Percentiles rank a stretch among this genome's conserved stretches.
phyloP scores from a whole-genome alignment of 2,888 invertebrate genomes.

The Beris chalybata region DNA sequence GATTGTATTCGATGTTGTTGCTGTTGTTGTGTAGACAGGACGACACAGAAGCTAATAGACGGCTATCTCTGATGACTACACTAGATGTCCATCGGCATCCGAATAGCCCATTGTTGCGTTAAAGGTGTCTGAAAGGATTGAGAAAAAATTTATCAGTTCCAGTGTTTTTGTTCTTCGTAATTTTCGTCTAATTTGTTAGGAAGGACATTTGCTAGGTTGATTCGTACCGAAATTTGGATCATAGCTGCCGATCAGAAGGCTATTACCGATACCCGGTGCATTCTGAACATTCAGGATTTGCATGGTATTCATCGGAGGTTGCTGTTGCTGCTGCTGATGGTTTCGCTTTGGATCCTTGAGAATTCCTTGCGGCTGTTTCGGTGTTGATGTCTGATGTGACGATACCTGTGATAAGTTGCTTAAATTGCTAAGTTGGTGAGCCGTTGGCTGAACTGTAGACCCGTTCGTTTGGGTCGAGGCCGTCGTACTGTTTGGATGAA shows the following conservation, averaged over 20 bases:
- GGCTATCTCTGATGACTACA: conserved; percentile 47
- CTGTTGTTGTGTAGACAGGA: no score
- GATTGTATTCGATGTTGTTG: no score
- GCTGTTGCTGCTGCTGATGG: conserved; percentile 60
- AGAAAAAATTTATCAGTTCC: conserved; percentile 12
- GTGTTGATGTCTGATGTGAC: conserved; percentile 45
- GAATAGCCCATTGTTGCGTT: conserved; percentile 54
- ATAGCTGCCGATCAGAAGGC: conserved; percentile 47
- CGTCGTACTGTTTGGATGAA: conserved; percentile 51
- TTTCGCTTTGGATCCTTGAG: conserved; percentile 66
- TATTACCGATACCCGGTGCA: conserved; percentile 55
- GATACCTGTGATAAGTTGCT: conserved; percentile 43
- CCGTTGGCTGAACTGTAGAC: conserved; percentile 42
- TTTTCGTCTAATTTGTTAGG: no score
- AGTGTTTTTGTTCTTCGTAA: no score
- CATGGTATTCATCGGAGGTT: conserved; percentile 58
- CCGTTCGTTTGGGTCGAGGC: conserved; percentile 52
- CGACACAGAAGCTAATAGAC: conserved; percentile 28
- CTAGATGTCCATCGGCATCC: conserved; percentile 57
- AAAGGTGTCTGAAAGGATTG: conserved; percentile 53
- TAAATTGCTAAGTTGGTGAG: conserved; percentile 42
- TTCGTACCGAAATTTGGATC: conserved; percentile 46
- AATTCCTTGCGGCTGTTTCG: conserved; percentile 65
- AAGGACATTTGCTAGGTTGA: no score
- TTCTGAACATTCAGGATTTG: conserved; percentile 66